A percentile compares a stretch with the other conserved stretches of the same genome.
Evolutionary conservation across 2,797 vertebrate genomes (phyloP).

Genomic region (Thaleichthys pacificus): DNA sequence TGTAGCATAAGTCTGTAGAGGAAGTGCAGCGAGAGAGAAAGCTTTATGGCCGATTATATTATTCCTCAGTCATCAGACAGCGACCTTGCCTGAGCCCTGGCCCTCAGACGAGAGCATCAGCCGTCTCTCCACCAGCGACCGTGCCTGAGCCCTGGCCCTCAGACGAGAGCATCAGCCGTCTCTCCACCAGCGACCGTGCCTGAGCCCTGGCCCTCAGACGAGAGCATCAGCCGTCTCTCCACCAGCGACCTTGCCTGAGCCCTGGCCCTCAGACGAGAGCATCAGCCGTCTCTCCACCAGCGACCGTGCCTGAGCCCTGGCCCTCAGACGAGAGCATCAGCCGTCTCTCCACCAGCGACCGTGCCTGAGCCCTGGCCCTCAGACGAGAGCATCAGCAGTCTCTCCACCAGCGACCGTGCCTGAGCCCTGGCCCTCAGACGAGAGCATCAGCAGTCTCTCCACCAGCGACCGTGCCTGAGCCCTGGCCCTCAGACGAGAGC

Average conservation of each 20-base stretch:
- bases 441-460: too few relatives aligned
- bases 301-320: too few relatives aligned
- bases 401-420: too few relatives aligned
- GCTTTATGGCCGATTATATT: slow-evolving; percentile 35
- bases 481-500: too few relatives aligned
- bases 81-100: slow-evolving; percentile 14
- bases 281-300: slow-evolving; percentile 10
- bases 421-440: too few relatives aligned
- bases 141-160: neutral
- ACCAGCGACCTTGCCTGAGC: slow-evolving; percentile 19
- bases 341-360: too few relatives aligned
- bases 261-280: slow-evolving; percentile 1
- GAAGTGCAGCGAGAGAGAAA: slow-evolving; percentile 15
- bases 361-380: too few relatives aligned
- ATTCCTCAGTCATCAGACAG: slow-evolving; percentile 36
- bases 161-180: slow-evolving; percentile 10
- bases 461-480: too few relatives aligned
- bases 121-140: slow-evolving; percentile 20
- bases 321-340: too few relatives aligned
- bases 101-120: slow-evolving; percentile 10
- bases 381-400: too few relatives aligned
- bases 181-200: slow-evolving; percentile 23
- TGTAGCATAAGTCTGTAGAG: slow-evolving; percentile 36
- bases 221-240: slow-evolving; percentile 14
- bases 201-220: neutral